Conservation (phyloP, 2,113 vertebrate genomes). For the Zosterops borbonicus region DNA sequence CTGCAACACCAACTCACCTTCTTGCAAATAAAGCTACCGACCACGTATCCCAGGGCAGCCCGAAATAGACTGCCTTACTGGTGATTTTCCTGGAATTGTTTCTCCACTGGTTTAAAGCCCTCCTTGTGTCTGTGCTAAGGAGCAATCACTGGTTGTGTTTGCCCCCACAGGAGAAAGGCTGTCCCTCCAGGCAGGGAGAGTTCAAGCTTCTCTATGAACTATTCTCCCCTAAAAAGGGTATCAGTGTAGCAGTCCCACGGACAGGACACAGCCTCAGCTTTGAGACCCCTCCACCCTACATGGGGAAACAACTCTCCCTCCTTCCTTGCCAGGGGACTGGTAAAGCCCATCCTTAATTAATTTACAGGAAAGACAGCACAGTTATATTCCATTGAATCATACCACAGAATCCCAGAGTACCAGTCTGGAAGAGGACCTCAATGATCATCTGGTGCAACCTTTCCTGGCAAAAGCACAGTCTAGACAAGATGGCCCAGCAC, state of each 20-base stretch:
- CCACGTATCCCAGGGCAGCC: neutral
- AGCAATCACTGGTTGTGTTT: neutral
- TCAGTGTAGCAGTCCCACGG: neutral
- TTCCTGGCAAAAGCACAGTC: neutral
- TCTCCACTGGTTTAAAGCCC: neutral
- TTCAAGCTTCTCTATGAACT: neutral
- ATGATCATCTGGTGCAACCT: neutral
- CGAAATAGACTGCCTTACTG: neutral
- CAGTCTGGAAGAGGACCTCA: neutral
- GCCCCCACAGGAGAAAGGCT: neutral
- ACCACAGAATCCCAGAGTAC: neutral
- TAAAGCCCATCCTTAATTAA: neutral
- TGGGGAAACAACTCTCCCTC: neutral
- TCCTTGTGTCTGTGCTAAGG: neutral
- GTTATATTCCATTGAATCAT: neutral
- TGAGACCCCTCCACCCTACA: neutral
- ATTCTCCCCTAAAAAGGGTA: neutral
- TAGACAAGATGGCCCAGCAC: neutral
- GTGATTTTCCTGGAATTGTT: neutral
- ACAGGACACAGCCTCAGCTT: neutral
- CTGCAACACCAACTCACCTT: neutral
- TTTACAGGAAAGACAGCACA: neutral
- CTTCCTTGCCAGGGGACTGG: neutral
- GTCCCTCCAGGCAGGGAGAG: neutral
- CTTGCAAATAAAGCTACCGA: fast-evolving